Evolutionary conservation across 2,888 invertebrate species (phyloP).

Genomic region (Phoenoteleia sp.): DNA sequence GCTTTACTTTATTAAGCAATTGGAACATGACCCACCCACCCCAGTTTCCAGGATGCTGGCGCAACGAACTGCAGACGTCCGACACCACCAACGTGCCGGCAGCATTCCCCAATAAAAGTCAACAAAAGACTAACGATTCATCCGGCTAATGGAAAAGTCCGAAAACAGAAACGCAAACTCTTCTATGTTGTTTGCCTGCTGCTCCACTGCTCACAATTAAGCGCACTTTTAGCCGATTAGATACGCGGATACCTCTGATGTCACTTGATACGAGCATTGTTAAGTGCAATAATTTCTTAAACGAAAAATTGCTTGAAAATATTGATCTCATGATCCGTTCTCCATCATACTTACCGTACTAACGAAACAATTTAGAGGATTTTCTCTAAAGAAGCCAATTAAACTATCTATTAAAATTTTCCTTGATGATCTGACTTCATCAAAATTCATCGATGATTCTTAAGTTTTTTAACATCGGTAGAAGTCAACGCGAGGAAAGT

Average conservation of each 20-base stretch:
- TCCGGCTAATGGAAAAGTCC: slow-evolving; percentile 87
- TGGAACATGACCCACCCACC: slow-evolving; percentile 68
- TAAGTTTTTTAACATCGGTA: slow-evolving; percentile 10
- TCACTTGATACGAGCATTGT: slow-evolving; percentile 46
- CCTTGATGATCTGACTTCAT: neutral
- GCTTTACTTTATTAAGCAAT: slow-evolving; percentile 81
- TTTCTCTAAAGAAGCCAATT: neutral
- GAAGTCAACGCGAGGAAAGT: slow-evolving; percentile 54
- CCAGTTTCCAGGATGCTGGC: slow-evolving; percentile 53
- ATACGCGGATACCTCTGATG: slow-evolving; percentile 69
- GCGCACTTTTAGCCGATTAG: slow-evolving; percentile 86
- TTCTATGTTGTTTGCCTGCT: slow-evolving; percentile 71
- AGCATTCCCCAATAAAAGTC: slow-evolving; percentile 86
- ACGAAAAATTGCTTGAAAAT: neutral
- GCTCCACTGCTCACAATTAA: slow-evolving; percentile 85
- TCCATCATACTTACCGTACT: neutral
- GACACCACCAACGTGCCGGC: slow-evolving; percentile 78
- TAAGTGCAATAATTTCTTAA: slow-evolving; percentile 32
- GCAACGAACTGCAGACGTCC: slow-evolving; percentile 63
- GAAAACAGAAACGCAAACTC: slow-evolving; percentile 84
- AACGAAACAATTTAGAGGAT: neutral
- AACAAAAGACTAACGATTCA: slow-evolving; percentile 87
- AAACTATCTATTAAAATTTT: slow-evolving; percentile 2
- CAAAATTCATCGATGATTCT: slow-evolving; percentile 46
- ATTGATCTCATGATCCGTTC: slow-evolving; percentile 29